Base-by-base conservation (phyloP, 2,113 vertebrate genomes). In the Atherinomorus stipes region DNA sequence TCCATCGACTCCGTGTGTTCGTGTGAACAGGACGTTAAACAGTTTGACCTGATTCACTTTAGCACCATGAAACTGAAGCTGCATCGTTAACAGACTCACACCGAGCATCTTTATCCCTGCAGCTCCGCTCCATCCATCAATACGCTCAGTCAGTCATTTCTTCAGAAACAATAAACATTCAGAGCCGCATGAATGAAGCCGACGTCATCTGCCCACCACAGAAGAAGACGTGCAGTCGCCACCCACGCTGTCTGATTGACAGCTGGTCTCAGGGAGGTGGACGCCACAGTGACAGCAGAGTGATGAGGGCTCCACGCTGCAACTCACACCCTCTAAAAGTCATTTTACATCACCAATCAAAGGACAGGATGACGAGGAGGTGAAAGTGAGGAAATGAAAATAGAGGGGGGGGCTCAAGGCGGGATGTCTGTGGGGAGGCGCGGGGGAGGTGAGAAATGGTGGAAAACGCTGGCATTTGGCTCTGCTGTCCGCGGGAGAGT, bases 381-480 rank as follows among this genome's bases (percentile, higher is more conserved):
- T 68, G 84, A 52, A 71, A 59, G 69, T 60, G 80, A 64, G 44
- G 53, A 61, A 34, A 28, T 37, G 51, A 38, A 49, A 76, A n/a
- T 28, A 47, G 19, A 47, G 19, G 40, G 11, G 2, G n/a, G 3
- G 21, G 7, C 19, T 18, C 0, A 11, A n/a, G 49, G 59, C 0
- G 18, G 31, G 4, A 16, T 1, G n/a, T 0, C 0, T 22, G 37
- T 38, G 13, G 0, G 4, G 6, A 6, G 22, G 1, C 3, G 42
- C 2, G 7, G 15, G 10, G 26, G 38, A 18, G 59, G 77, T 49
- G 85, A 38, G 79, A 68, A 67, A 44, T 1, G 47, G 22, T 51
- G 63, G 62, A 37, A 72, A 71, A 59, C 8, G 56, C 51, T 82
- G 81, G 76, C 88, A 83, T 90, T 84, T 86, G 4, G 18, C 63